Evolutionary conservation across 2,113 vertebrate genomes (phyloP), one percentile per base, ranked within the genome.

Genomic region (Mustelus asterias): DNA sequence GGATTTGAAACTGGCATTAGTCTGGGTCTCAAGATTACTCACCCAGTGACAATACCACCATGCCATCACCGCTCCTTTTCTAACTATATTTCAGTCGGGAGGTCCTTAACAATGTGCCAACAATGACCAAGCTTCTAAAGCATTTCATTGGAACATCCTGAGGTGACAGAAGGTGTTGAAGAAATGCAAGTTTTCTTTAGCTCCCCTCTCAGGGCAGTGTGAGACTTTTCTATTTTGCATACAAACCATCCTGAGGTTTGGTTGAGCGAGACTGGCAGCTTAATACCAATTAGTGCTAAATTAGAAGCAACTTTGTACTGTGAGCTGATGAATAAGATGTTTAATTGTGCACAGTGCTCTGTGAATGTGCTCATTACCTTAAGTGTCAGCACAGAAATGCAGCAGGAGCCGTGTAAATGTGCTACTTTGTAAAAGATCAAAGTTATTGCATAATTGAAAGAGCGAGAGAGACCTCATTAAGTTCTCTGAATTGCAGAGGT

Each of bases 381-480:
- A 92, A 92, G 89, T 92, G 60, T 93, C 89, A 93, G 65, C 89
- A 65, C 60, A 65, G 89, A 37, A 92, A 93, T 65, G n/a, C 16
- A 93, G 33, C 63, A 63, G 60, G 89, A 93, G 60, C 33, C 22
- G 60, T 41, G n/a, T 93, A 93, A 93, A 37, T 93, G 60, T 41
- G 60, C 60, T 93, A 37, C 89, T 93, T 65, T 93, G 89, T 65
- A 65, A 93, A 93, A 93, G 89, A 93, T 93, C 89, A 93, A 93
- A 93, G 89, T 93, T 65, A 65, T 33, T 93, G 89, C 89, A 93
- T 93, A 93, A 93, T 93, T 93, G 60, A 93, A 93, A 93, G 63
- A 92, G 60, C 33, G 20, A 65, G 60, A 65, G 60, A 65, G 60
- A n/a, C 60, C 89, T 93, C 89, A 93, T 93, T 93, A 93, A 93